Conservation (phyloP, 2,113 vertebrate species). For the Corvus moneduloides region DNA sequence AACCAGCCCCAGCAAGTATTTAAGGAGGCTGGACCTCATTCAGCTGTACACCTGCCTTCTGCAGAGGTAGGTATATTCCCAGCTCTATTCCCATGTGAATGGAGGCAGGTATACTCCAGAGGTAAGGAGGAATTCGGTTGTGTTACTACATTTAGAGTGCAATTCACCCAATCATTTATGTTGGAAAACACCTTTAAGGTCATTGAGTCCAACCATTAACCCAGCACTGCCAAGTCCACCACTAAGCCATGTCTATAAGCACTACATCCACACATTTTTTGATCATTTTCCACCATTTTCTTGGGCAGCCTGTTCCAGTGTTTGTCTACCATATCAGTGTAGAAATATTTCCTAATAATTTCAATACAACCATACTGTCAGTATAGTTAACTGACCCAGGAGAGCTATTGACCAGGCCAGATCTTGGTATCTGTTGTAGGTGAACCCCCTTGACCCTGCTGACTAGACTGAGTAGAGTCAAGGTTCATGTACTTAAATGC, state of each 20-base stretch:
- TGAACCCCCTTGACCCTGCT: neutral
- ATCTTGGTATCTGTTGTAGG: neutral
- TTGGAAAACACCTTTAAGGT: neutral
- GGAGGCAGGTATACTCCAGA: neutral
- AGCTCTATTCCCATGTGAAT: neutral
- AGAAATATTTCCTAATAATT: neutral
- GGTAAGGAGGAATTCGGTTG: fast-evolving
- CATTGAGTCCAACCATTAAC: neutral
- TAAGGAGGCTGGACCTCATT: neutral
- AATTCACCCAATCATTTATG: neutral
- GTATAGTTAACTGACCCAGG: neutral
- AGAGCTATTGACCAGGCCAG: neutral
- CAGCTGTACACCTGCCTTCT: neutral
- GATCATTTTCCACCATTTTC: neutral
- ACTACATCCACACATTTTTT: neutral
- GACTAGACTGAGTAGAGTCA: neutral
- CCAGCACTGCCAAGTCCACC: neutral
- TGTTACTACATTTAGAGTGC: neutral
- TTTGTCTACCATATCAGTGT: neutral
- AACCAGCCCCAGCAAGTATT: neutral
- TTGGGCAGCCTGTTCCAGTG: neutral
- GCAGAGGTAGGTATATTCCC: neutral
- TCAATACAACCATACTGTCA: neutral
- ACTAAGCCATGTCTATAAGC: neutral
- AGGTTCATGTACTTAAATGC: neutral